Evolutionary conservation across 2,888 invertebrate genomes (phyloP), one percentile per base, ranked within the genome.

Genomic region (Cepaea hortensis): DNA sequence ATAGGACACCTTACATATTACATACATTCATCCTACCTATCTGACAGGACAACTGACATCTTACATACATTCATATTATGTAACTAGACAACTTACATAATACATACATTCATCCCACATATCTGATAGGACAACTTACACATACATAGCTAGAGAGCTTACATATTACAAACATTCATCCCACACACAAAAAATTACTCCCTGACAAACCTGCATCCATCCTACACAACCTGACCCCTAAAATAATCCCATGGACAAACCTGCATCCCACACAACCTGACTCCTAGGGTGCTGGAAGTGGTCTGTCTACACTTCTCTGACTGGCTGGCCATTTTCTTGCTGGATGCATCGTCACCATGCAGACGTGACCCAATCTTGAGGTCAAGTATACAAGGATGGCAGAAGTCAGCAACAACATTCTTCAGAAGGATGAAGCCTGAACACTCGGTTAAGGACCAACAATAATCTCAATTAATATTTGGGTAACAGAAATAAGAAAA

Each of bases 341-440:
- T 94, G 2, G 95, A 93, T n/a, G 95, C 95, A 88, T 95, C 95
- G 91, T 96, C 95, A 5, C 95, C 95, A 91, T 96, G 95, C 88
- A 95, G 95, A 70, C 95, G 92, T 11, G 95, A 95, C 18, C 96
- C 96, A 95, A 96, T 95, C 92, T 96, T 96, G 86, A 96, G 93
- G 90, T 96, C 96, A 85, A 96, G 92, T 35, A 96, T 95, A 92
- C 96, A 95, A 0, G 96, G 96, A 87, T 95, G 94, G 81, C 94
- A 92, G 92, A 95, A 96, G 87, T 95, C 93, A 84, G 95, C 95
- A n/a, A 96, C 95, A 70, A 96, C 93, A 92, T 96, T 96, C 92
- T 96, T 96, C 86, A 96, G 93, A 77, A 96, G 91, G 73, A 96
- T 95, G 88, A 92, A 93, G 87, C 93, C 93, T 93, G 65, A 18